Conservation (phyloP, 2,113 vertebrate genomes). For the Caloenas nicobarica region DNA sequence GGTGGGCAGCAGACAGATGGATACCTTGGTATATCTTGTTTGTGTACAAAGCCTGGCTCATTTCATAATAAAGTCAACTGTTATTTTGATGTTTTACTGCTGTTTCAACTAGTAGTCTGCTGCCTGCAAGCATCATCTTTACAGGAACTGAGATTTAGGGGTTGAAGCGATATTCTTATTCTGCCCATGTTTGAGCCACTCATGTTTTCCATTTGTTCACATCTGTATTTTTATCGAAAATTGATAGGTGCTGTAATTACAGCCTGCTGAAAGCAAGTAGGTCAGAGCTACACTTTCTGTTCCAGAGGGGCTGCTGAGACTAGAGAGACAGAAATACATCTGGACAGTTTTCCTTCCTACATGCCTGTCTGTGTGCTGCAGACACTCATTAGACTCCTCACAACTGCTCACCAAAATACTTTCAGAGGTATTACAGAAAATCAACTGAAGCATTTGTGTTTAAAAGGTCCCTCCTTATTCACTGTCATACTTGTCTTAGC, state of each 20-base stretch:
- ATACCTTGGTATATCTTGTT: not conserved
- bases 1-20: not conserved
- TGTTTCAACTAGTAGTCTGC: not conserved
- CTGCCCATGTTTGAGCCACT: constrained; percentile 7
- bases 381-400: not conserved
- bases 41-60: not conserved
- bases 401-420: not conserved
- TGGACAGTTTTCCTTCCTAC: not conserved
- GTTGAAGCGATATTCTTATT: constrained; percentile 33
- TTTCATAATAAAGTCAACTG: constrained; percentile 1
- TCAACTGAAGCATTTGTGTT: not conserved
- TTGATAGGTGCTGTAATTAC: constrained; percentile 40
- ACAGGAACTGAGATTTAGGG: not conserved
- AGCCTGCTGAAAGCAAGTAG: constrained; percentile 45
- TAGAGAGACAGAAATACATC: not conserved
- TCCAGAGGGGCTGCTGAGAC: not conserved
- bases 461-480: not conserved
- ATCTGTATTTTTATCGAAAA: constrained; percentile 50
- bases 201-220: constrained; percentile 10
- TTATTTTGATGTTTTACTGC: not conserved
- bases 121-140: not conserved
- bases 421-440: not conserved
- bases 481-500: not conserved
- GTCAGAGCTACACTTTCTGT: not conserved
- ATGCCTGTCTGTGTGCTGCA: not conserved